phyloP scores from a whole-genome alignment of 2,888 invertebrate species.

The Melipona beecheii region DNA sequence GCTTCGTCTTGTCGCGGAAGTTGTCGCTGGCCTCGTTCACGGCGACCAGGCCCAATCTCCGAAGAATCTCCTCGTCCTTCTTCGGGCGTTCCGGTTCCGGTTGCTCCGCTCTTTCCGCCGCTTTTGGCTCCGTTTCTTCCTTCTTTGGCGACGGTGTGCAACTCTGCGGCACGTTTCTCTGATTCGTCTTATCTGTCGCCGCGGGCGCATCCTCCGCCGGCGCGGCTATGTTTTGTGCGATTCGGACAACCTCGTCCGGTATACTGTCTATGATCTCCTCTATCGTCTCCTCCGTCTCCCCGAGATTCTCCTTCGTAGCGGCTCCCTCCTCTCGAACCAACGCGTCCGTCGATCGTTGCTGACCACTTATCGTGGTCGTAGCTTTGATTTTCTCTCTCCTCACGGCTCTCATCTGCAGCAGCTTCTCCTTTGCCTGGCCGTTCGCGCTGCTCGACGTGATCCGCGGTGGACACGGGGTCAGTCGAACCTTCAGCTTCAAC shows the following conservation, averaged over 20 bases:
- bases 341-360: conserved; percentile 50
- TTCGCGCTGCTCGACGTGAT: conserved; percentile 67
- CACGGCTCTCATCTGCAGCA: conserved; percentile 73
- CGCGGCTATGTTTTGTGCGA: conserved; percentile 71
- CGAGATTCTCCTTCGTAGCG: conserved; percentile 26
- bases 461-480: conserved; percentile 79
- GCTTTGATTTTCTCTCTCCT: conserved; percentile 75
- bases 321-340: conserved; percentile 49
- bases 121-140: conserved; percentile 25
- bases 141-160: conserved; percentile 26
- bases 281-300: conserved; percentile 74
- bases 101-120: conserved; percentile 29
- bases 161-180: not conserved
- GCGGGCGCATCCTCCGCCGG: conserved; percentile 38
- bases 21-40: conserved; percentile 73
- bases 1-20: conserved; percentile 64
- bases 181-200: conserved; percentile 28
- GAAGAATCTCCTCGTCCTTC: conserved; percentile 78
- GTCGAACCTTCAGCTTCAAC: conserved; percentile 77
- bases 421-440: conserved; percentile 75
- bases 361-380: conserved; percentile 40
- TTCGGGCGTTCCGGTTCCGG: conserved; percentile 54
- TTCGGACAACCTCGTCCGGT: conserved; percentile 76
- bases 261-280: conserved; percentile 78
- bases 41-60: conserved; percentile 76